These are phyloP conservation scores for Dicyrtoma fusca DNA, from an alignment of 2,888 invertebrate species.

Conservation along the genomic window DNA sequence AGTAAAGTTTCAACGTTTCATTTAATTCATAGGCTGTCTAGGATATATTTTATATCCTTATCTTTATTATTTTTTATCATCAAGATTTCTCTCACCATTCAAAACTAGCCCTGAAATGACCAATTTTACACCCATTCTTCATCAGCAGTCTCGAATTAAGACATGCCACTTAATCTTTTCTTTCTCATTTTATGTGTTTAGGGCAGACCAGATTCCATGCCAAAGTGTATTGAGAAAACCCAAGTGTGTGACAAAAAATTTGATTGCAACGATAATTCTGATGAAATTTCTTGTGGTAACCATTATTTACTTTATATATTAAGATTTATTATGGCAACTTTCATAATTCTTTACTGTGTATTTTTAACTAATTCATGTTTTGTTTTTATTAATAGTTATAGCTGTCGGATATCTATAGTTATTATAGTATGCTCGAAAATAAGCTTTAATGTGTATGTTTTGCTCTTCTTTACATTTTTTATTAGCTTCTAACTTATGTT, in stretches of 20 bases:
- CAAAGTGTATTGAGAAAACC: slow-evolving; percentile 84
- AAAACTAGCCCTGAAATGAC: no score
- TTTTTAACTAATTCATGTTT: neutral
- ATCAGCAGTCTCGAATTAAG: no score
- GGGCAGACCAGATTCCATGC: slow-evolving; percentile 66
- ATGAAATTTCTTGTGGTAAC: slow-evolving; percentile 89
- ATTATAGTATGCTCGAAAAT: neutral
- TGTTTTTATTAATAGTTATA: neutral
- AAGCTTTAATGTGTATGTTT: neutral
- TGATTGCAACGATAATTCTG: slow-evolving; percentile 89
- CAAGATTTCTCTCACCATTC: neutral
- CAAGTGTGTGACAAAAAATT: slow-evolving; percentile 88
- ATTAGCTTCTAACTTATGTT: slow-evolving; percentile 76
- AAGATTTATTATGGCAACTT: neutral
- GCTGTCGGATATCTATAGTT: neutral
- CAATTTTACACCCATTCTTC: no score
- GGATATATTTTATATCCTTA: neutral
- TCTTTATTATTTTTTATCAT: neutral
- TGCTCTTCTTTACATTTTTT: neutral
- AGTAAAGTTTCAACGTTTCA: slow-evolving; percentile 16
- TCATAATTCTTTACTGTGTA: neutral
- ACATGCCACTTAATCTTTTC: no score
- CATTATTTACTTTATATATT: slow-evolving; percentile 56
- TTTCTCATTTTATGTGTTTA: neutral
- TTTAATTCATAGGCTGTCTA: neutral